Base-by-base conservation (phyloP, 2,797 vertebrate species). In the Falco rusticolus region DNA sequence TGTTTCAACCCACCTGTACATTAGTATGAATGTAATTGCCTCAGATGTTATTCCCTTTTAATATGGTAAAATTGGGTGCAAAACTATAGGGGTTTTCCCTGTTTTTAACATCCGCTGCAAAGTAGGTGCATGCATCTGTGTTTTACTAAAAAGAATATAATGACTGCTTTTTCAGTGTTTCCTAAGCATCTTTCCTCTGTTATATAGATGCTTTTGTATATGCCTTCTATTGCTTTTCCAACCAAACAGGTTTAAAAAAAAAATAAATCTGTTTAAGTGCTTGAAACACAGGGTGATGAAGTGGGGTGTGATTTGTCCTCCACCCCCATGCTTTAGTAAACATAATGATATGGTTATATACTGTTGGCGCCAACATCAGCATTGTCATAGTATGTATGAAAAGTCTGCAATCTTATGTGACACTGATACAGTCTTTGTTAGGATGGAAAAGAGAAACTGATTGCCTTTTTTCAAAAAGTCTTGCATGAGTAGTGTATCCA, bases 51-150 rank as follows among this genome's bases (percentile, higher is more conserved):
- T 68, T 94, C 13, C 19, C 47, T 89, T 84, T 60, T 75, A 56
- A 70, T 28, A 47, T 89, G 10, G 54, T 89, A 53, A 91, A 90
- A 47, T 93, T 90, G 87, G 18, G 14, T 82, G 33, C n/a, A 88
- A 84, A 95, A 81, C 39, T 22, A 85, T 34, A 61, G 11, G 24
- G 0, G 34, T 84, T 50, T 29, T 19, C 1, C 2, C 25, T 9
- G 0, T 26, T 75, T 84, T 54, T 47, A 59, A 50, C 0, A 16
- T 54, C 28, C 60, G 7, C 45, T 74, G 15, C 2, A 17, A 48
- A 34, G 13, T 70, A 41, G 31, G 5, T 57, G 11, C 5, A 11
- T 14, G 16, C 22, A 37, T 53, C 18, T 41, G 4, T 72, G n/a
- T 69, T 74, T 75, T 86, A 78, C 12, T 66, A 37, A 90, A 43